Base-by-base conservation (phyloP, 2,113 vertebrate genomes). In the Plecotus auritus region DNA sequence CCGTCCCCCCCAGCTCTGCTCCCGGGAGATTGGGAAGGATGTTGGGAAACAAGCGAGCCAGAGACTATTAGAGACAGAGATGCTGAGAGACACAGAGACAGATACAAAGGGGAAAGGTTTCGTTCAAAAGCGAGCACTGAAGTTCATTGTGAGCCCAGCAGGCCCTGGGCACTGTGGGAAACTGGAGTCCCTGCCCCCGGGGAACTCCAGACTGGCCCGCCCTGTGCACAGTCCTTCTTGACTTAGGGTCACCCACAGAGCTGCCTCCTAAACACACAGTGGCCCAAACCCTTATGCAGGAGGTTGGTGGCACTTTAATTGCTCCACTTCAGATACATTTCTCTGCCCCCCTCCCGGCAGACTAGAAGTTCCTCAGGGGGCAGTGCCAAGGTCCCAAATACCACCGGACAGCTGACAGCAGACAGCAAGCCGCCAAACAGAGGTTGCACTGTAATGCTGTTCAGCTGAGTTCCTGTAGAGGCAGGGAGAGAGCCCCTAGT, bases 61-160 rank as follows among this genome's bases (percentile, higher is more conserved):
- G 96, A 97, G 97, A 93, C 90, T 49, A 1, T 16, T 28, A 87
- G 93, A 96, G 89, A 88, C 96, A 96, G 96, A 97, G 95, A 93
- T 66, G 85, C 76, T 30, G 95, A 95, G 96, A 97, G 95, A 96
- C 72, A 17, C 72, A 82, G 93, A 90, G 90, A 97, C 89, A 84
- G 74, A 96, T 23, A 96, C 87, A 95, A 94, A 97, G 92, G 92
- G 86, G 69, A 90, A 95, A 61, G 35, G 2, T 85, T 83, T 86
- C 4, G 56, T 91, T 91, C 77, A 85, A 90, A 94, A 82, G 93
- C 85, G 0, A 26, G 66, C 66, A 40, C 18, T 93, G 91, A 94
- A 72, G 56, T 42, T 54, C 85, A 83, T 45, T 92, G 93, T 95
- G 94, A 85, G 77, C 80, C 1, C 17, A 64, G 66, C 18, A 0